Conservation (phyloP, 2,797 vertebrate genomes). For the Lateolabrax maculatus region DNA sequence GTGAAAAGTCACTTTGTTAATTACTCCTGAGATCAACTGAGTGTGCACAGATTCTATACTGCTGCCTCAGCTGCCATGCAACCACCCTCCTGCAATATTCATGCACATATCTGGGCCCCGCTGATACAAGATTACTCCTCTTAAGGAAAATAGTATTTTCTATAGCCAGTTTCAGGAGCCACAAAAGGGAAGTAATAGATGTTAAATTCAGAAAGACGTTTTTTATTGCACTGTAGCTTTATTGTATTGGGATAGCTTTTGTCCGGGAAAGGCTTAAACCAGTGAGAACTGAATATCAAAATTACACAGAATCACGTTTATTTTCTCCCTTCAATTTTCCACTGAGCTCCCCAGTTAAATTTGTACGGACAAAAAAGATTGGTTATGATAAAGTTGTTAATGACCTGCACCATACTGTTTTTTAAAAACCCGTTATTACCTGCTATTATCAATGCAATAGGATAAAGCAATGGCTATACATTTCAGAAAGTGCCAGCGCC, state of each 20-base stretch:
- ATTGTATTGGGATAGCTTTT: not conserved
- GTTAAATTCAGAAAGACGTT: constrained; percentile 21
- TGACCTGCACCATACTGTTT: not conserved
- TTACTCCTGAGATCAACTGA: constrained; percentile 64
- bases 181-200: constrained; percentile 31
- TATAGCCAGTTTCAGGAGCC: constrained; percentile 29
- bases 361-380: not conserved
- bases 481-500: not conserved
- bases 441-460: not conserved
- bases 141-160: constrained; percentile 47
- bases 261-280: not conserved
- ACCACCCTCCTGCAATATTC: constrained; percentile 64
- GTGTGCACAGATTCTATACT: constrained; percentile 50
- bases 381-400: not conserved
- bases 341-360: not conserved
- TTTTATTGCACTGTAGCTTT: constrained; percentile 26
- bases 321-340: not conserved
- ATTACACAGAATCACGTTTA: not conserved
- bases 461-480: not conserved
- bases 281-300: not conserved
- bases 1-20: constrained; percentile 47
- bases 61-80: constrained; percentile 61
- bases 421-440: not conserved
- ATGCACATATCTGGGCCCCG: constrained; percentile 49
- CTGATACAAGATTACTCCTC: constrained; percentile 61